Evolutionary conservation across 2,113 vertebrate species (phyloP), one percentile per base, ranked within the genome.

Genomic region (Ia io): DNA sequence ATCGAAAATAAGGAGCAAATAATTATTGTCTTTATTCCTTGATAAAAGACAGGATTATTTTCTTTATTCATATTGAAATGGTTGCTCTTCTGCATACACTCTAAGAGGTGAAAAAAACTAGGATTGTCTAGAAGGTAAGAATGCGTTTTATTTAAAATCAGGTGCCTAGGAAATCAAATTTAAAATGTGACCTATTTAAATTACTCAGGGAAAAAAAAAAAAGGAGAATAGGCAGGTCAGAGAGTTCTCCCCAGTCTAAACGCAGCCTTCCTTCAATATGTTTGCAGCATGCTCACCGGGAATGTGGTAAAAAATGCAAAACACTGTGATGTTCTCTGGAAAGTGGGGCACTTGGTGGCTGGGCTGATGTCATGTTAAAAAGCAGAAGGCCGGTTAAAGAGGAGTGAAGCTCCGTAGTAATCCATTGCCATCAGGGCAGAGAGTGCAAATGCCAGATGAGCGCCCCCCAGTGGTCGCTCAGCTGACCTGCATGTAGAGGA

Each of bases 121-220:
- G 53, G 76, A 93, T 59, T 92, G 40, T 89, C 40, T 30, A 78
- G 56, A 91, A 91, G 88, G 77, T 93, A 95, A 94, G 84, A 95
- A 92, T 94, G 89, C 69, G 49, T 95, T 89, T 95, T 94, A 95
- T 92, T 94, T 61, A 88, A 92, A 96, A 86, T 71, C n/a, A 85
- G 70, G 47, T 95, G 47, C 82, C 44, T 92, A 90, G 92, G 83
- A 97, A 97, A 96, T 96, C 88, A 95, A 83, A 94, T 95, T 91
- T 53, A 94, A 95, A 96, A 71, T 77, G 74, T 96, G 95, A 95
- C 96, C 97, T 97, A 96, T 80, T 97, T 96, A 94, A 95, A 93
- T 95, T 88, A 95, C 94, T 93, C 79, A 67, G 77, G 93, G 70
- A 2, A 28, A 71, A 82, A 53, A 47, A 86, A 84, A 67, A 5